phyloP scores from a whole-genome alignment of 2,888 invertebrate species.

The Pseudococcus longispinus region DNA sequence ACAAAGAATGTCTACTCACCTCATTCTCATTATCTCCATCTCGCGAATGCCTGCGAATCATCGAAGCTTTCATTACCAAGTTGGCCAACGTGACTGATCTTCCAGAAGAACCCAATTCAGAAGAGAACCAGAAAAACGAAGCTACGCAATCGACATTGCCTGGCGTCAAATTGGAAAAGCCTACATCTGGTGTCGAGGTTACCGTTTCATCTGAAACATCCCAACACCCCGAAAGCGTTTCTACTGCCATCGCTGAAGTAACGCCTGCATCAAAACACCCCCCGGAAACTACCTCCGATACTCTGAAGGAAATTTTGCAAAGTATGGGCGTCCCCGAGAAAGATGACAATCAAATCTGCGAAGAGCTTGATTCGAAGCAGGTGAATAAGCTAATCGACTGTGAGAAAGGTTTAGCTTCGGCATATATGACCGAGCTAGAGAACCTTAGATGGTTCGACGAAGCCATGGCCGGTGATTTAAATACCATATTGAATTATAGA shows the following conservation, averaged over 20 bases:
- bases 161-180: background rate
- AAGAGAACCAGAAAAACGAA: background rate
- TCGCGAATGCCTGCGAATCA: constrained; percentile 67
- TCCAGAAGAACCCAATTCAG: background rate
- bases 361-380: background rate
- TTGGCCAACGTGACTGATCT: background rate
- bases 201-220: background rate
- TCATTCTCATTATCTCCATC: constrained; percentile 79
- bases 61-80: constrained; percentile 65
- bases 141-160: background rate
- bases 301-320: background rate
- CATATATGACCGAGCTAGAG: constrained; percentile 18
- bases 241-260: background rate
- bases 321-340: background rate
- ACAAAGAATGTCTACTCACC: constrained; percentile 75
- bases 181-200: background rate
- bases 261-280: background rate
- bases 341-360: background rate
- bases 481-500: constrained; percentile 74
- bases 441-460: constrained; percentile 21
- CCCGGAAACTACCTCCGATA: background rate
- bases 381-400: background rate
- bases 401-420: background rate
- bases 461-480: constrained; percentile 67
- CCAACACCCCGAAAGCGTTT: background rate